Evolutionary conservation across 2,797 vertebrate genomes (phyloP).

Genomic region (Staurois parvus): DNA sequence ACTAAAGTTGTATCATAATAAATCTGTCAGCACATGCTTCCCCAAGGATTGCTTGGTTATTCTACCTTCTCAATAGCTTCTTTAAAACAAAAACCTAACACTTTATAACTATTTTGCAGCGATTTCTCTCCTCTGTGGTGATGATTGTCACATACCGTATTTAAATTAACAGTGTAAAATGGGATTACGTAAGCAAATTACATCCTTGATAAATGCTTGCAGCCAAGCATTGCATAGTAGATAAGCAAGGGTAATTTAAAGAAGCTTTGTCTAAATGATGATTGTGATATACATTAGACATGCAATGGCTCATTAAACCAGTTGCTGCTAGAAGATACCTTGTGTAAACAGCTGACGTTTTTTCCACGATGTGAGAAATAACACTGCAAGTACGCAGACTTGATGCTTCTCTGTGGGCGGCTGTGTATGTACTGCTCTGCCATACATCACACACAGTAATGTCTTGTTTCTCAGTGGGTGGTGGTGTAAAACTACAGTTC

Average conservation of each 20-base stretch:
- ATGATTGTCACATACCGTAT: not conserved
- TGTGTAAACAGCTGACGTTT: slow-evolving; percentile 31
- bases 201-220: not conserved
- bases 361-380: slow-evolving; percentile 29
- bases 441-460: slow-evolving; percentile 36
- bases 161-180: not conserved
- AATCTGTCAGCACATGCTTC: no score
- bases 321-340: slow-evolving; percentile 2
- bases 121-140: no score
- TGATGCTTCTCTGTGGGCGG: slow-evolving; percentile 42
- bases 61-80: no score
- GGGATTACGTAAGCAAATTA: slow-evolving; percentile 11
- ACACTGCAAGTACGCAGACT: not conserved
- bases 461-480: slow-evolving; percentile 37
- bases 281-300: slow-evolving; percentile 14
- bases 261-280: slow-evolving; percentile 11
- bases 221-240: not conserved
- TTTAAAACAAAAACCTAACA: no score
- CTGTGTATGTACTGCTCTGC: slow-evolving; percentile 24
- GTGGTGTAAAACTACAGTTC: slow-evolving; percentile 31
- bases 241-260: not conserved
- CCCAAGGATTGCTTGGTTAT: no score
- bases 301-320: slow-evolving; percentile 38
- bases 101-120: no score
- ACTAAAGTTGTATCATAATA: no score